Percentiles rank a stretch among this genome's conserved stretches.
phyloP scores from a whole-genome alignment of 2,797 vertebrate species.

The Scolopax bukidnonensis region DNA sequence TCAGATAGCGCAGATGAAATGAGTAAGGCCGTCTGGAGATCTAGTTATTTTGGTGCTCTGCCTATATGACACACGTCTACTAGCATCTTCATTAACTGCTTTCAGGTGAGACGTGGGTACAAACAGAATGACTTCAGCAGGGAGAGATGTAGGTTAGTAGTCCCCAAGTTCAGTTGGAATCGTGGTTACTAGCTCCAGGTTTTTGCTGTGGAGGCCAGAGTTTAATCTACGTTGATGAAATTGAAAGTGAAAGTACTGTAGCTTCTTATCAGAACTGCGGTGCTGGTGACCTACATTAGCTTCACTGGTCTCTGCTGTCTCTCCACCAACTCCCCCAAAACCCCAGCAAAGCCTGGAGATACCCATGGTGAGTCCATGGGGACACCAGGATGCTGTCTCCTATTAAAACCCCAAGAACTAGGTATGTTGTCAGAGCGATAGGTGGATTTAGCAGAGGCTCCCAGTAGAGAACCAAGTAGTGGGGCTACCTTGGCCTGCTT shows the following conservation, averaged over 20 bases:
- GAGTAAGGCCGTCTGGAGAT: neutral
- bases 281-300: neutral
- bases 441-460: neutral
- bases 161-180: constrained; percentile 11
- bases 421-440: neutral
- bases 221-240: constrained; percentile 29
- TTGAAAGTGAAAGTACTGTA: constrained; percentile 49
- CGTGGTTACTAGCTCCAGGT: constrained; percentile 23
- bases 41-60: neutral
- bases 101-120: neutral
- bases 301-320: neutral
- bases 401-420: neutral
- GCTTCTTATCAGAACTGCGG: constrained; percentile 1
- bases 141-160: constrained; percentile 37
- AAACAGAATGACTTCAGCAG: neutral
- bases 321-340: neutral
- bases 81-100: neutral
- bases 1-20: constrained; percentile 5
- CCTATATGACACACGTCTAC: neutral
- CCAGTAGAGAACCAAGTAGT: neutral
- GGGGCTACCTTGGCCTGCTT: neutral
- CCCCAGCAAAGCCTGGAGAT: neutral
- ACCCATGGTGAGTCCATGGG: neutral
- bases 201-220: neutral
- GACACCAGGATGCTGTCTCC: neutral